Base-by-base conservation (phyloP, 2,888 invertebrate species). In the Himalopsyche tibetana region DNA sequence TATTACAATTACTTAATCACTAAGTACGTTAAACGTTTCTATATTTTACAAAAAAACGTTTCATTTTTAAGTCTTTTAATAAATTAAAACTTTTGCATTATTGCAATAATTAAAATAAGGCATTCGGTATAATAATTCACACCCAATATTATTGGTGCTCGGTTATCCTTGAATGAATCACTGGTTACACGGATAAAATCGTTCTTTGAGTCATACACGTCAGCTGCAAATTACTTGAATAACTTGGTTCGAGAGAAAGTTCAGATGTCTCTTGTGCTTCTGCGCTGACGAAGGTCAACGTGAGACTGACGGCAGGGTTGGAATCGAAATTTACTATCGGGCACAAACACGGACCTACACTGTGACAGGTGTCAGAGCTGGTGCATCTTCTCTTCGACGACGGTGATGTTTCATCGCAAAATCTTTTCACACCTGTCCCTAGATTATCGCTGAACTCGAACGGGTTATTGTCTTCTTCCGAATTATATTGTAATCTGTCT, bases 21-120 rank as follows among this genome's bases (percentile, higher is more conserved):
- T 56, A 56, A 56, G 56, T 56, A 56, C 56, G 19, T 56, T 4
- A 19, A 19, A 56, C 17, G 12, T 55, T 17, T n/a, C 5, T 55
- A 55, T 55, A 17, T 11, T n/a, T 55, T 55, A n/a, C 55, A 12
- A 55, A n/a, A 55, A 17, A 55, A 55, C 55, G 55, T 55, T 12
- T 55, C 12, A 17, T 55, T 17, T n/a, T 17, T 3, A 56, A 56
- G 56, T 56, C 56, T 56, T 56, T 56, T 56, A 56, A 56, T 56
- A 56, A 56, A 56, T 56, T 56, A 56, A 56, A 56, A 56, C 56
- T 56, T 56, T 51, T 51, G 45, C 45, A 56, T 56, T 56, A 56
- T 56, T 56, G 56, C 56, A 19, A 56, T 56, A n/a, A 56, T 56
- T 56, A 56, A 56, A 56, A 56, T 19, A 56, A 56, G 17, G 56